Base-by-base conservation (phyloP, 2,797 vertebrate genomes). In the Falco biarmicus region DNA sequence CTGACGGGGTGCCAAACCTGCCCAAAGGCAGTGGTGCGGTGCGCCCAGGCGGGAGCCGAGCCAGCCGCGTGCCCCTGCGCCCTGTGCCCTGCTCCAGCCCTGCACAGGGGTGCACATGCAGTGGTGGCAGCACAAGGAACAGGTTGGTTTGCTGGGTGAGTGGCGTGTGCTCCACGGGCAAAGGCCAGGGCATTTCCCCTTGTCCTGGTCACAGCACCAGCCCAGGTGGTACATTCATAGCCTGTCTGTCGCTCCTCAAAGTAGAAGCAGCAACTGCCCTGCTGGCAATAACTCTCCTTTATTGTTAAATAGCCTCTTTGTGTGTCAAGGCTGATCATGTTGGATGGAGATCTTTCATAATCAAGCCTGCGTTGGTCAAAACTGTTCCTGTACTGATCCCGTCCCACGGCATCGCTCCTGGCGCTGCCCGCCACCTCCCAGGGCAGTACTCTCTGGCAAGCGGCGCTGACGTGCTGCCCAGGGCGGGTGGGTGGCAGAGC, bases 321-420 rank as follows among this genome's bases (percentile, higher is more conserved):
- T 77, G 6, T 60, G 65, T 28, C 53, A 32, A 7, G 53, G 69
- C 59, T 39, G 59, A 18, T 51, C 22, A 1, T 2, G 6, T 3
- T 28, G 60, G 15, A 4, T 15, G 31, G 51, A 11, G 48, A 43
- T 29, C 32, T 63, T 26, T 26, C 2, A 3, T 37, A 39, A 48
- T 12, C 1, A 0, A 31, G 47, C 37, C 41, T 45, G 34, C 20
- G 0, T 5, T 32, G 19, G 25, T 9, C 66, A 59, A 9, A 47
- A 7, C 60, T 17, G 29, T 66, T 54, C 26, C 26, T 29, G 43
- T 13, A 1, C 17, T 13, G 31, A 15, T 57, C 4, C 39, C 26
- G 2, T 11, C n/a, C 63, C 22, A 3, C 13, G 8, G 28, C 28
- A 19, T 31, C 54, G 29, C 26, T 76, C 25, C 8, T 11, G 41